Evolutionary conservation across 2,113 vertebrate species (phyloP), one percentile per base, ranked within the genome.

Genomic region (Onychostoma macrolepis): DNA sequence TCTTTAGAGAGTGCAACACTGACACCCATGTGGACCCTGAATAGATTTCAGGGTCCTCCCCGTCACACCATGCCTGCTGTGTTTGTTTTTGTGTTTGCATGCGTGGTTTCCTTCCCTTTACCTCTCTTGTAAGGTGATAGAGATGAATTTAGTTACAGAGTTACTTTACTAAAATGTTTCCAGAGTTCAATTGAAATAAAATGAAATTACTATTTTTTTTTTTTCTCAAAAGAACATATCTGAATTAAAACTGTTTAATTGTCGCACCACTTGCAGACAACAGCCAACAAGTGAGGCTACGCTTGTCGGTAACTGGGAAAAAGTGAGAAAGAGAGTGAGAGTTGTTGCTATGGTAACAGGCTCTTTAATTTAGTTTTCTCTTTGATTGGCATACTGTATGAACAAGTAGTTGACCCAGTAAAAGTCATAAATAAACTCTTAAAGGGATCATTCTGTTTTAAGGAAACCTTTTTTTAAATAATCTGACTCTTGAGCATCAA

Each of bases 321-420:
- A 69, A 71, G 56, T 45, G 89, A 90, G 89, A 87, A 84, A 86
- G 84, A 26, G 83, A 36, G 90, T 91, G 24, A 78, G 50, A 30
- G 63, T 83, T 74, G 67, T 84, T 91, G 87, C 93, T 90, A 94
- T 93, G 88, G 94, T 88, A 93, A 94, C 92, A 83, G 85, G 83
- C 88, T 83, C n/a, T 50, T 83, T 93, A 90, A 94, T 93, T 86
- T 15, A 19, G 90, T 93, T 92, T 90, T 77, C 76, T 48, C 65
- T 33, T 90, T 89, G 71, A 92, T 89, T 13, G 85, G 78, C 75
- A 75, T 72, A 79, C 28, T 50, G 88, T 85, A 80, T 43, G 63
- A 75, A 84, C 53, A 24, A 48, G 50, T 78, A 85, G 56, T 50
- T 24, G 28, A 45, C 48, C 74, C 50, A 65, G 82, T 72, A 79